phyloP scores from a whole-genome alignment of 1,140 invertebrate species.

The Neuroterus valhalla region DNA sequence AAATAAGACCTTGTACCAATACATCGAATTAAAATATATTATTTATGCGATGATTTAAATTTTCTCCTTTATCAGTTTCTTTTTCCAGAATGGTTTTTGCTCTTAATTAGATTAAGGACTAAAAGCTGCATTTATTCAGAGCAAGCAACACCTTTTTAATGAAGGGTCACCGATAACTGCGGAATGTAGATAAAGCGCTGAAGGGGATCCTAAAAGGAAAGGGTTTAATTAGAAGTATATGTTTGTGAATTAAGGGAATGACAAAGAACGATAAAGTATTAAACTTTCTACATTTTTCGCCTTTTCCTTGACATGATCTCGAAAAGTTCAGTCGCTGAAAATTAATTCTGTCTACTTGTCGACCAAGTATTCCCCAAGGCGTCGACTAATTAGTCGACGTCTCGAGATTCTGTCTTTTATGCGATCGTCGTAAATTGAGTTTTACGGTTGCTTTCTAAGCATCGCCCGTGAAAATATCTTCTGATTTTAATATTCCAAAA shows the following conservation, averaged over 20 bases:
- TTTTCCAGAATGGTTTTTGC: neutral
- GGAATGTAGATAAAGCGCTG: neutral
- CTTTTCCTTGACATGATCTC: conserved; percentile 3
- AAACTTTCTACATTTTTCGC: neutral
- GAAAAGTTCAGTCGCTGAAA: conserved; percentile 8
- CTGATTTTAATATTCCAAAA: neutral
- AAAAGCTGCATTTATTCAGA: too few species aligned
- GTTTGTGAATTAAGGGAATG: neutral
- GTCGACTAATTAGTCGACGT: conserved; percentile 22
- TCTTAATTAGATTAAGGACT: too few species aligned
- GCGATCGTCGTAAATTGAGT: conserved; percentile 13
- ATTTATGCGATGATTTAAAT: neutral
- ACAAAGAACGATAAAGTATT: neutral
- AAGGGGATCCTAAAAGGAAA: neutral
- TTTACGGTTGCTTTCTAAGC: neutral
- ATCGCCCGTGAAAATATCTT: neutral
- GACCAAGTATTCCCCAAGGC: conserved; percentile 18
- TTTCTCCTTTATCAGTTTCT: neutral
- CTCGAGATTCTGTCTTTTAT: neutral
- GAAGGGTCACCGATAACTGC: neutral
- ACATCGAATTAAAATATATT: neutral
- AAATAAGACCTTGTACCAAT: conserved; percentile 5
- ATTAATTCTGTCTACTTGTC: conserved; percentile 24
- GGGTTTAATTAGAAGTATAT: neutral
- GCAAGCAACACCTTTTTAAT: neutral